phyloP scores from a whole-genome alignment of 2,113 vertebrate species.

The Mohoua ochrocephala region DNA sequence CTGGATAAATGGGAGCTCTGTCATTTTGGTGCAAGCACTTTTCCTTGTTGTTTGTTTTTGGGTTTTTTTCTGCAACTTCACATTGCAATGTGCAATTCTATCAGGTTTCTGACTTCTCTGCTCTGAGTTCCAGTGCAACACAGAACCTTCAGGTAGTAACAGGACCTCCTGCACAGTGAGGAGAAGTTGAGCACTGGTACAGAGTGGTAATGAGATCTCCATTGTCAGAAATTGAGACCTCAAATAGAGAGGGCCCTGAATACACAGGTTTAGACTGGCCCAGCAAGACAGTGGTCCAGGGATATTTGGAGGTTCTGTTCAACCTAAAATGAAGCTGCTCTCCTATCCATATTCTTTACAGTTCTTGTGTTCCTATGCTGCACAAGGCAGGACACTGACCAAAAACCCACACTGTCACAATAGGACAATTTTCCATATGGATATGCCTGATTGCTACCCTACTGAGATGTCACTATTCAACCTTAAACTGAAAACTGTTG shows the following conservation, averaged over 20 bases:
- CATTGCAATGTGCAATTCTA: background rate
- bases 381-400: background rate
- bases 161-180: background rate
- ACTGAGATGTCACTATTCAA: constrained; percentile 33
- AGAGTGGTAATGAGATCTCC: background rate
- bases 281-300: background rate
- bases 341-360: background rate
- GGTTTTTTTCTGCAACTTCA: background rate
- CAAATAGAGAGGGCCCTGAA: background rate
- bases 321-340: background rate
- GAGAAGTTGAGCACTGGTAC: background rate
- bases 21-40: background rate
- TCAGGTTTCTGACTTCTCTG: background rate
- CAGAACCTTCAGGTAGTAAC: background rate
- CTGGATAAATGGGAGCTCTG: background rate
- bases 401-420: background rate
- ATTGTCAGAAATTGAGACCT: background rate
- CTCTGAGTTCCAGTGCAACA: background rate
- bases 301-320: background rate
- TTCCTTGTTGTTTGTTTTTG: background rate
- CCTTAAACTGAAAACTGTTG: background rate
- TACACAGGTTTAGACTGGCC: background rate
- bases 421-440: background rate
- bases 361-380: background rate
- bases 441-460: background rate